These are phyloP conservation scores for Oreotragus oreotragus DNA, from an alignment of 2,113 vertebrate genomes.

Conservation along the genomic window DNA sequence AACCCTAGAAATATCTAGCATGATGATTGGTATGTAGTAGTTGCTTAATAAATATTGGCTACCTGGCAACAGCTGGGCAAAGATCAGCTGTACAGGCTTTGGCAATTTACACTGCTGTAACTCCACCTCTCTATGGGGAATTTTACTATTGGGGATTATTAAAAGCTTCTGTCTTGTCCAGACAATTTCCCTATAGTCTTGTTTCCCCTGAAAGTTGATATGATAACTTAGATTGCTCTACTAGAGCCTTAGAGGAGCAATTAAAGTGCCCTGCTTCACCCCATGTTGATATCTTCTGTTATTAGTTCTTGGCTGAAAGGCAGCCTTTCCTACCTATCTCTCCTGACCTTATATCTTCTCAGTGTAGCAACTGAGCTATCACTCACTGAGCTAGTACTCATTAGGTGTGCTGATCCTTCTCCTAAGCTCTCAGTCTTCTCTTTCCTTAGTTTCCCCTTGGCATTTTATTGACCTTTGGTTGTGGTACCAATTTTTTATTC, in stretches of 20 bases:
- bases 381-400: background rate
- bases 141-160: constrained; percentile 5
- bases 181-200: constrained; percentile 27
- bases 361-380: background rate
- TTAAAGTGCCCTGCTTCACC: background rate
- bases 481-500: constrained; percentile 5
- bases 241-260: constrained; percentile 1
- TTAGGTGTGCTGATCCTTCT: background rate
- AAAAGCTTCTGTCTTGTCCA: constrained; percentile 9
- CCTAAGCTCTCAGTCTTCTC: background rate
- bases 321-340: background rate
- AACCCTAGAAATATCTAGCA: background rate
- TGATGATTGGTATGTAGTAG: background rate
- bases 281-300: background rate
- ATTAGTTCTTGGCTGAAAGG: background rate
- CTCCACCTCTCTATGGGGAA: background rate
- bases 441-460: background rate
- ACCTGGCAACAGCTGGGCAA: background rate
- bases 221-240: background rate
- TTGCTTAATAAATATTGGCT: constrained; percentile 8
- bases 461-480: constrained; percentile 10
- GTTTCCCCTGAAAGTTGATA: background rate
- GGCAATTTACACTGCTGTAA: constrained; percentile 22
- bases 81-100: background rate
- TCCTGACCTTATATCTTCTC: constrained; percentile 7